Evolutionary conservation across 2,888 invertebrate species (phyloP).

Genomic region (Drosophila eohydei): DNA sequence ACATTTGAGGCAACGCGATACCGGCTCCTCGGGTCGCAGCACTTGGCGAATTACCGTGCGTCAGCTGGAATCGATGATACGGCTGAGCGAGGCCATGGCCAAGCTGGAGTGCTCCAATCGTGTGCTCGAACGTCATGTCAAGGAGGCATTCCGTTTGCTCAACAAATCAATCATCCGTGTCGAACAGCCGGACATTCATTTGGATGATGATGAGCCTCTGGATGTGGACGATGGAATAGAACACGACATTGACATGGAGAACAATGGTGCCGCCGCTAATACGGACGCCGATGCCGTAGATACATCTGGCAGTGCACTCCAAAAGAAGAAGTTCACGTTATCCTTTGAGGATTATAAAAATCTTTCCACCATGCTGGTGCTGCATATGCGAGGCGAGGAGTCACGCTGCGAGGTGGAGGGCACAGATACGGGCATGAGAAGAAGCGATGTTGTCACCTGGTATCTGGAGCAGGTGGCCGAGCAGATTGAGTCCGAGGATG

Average conservation of each 20-base stretch:
- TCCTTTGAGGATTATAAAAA: conserved; percentile 97
- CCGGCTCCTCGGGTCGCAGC: conserved; percentile 88
- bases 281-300: conserved; percentile 43
- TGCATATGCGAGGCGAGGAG: conserved; percentile 95
- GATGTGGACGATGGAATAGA: conserved; percentile 85
- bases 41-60: conserved; percentile 99
- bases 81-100: conserved; percentile 98
- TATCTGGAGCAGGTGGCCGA: conserved; percentile 94
- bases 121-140: conserved; percentile 94
- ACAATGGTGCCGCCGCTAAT: conserved; percentile 68
- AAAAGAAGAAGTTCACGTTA: conserved; percentile 91
- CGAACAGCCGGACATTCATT: conserved; percentile 98
- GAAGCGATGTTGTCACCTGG: conserved; percentile 95
- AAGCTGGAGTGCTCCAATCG: conserved; percentile 97
- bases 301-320: conserved; percentile 63
- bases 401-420: conserved; percentile 88
- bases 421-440: conserved; percentile 88
- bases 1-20: conserved; percentile 93
- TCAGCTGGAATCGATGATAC: conserved; percentile 97
- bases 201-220: conserved; percentile 90
- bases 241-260: conserved; percentile 87
- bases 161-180: conserved; percentile 99
- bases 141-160: conserved; percentile 94
- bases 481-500: conserved; percentile 95
- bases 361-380: conserved; percentile 95